These are phyloP conservation scores for Physocephala rufipes DNA, from an alignment of 2,888 invertebrate species.

Conservation along the genomic window DNA sequence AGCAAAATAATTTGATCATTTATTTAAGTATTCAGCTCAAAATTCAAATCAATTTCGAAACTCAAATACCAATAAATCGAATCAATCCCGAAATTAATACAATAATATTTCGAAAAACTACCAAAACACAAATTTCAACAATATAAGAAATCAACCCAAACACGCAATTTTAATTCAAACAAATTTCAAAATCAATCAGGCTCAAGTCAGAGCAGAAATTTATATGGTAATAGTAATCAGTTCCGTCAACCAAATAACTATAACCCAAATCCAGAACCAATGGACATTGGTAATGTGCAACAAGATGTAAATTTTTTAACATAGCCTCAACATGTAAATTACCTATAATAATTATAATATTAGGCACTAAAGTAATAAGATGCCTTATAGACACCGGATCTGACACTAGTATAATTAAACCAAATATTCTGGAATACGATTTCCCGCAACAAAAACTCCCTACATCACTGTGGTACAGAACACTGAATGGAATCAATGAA, in stretches of 20 bases:
- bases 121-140: background rate
- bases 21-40: background rate
- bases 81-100: background rate
- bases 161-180: too few species aligned
- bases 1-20: too few species aligned
- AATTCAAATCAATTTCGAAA: background rate
- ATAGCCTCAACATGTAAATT: constrained; percentile 10
- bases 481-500: constrained; percentile 7
- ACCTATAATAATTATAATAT: constrained; percentile 1
- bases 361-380: constrained; percentile 2
- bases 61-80: background rate
- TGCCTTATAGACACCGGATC: background rate
- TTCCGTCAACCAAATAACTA: too few species aligned
- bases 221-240: too few species aligned
- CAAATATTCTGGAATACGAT: background rate
- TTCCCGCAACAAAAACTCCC: background rate
- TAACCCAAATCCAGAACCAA: too few species aligned
- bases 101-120: constrained; percentile 1
- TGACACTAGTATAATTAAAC: constrained; percentile 8
- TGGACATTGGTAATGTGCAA: too few species aligned
- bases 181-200: too few species aligned
- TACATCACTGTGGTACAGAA: constrained; percentile 4
- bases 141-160: background rate
- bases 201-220: too few species aligned
- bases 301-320: constrained; percentile 9